These are phyloP conservation scores for Acyrthosiphon pisum DNA, from an alignment of 1,140 invertebrate genomes.

Conservation along the genomic window DNA sequence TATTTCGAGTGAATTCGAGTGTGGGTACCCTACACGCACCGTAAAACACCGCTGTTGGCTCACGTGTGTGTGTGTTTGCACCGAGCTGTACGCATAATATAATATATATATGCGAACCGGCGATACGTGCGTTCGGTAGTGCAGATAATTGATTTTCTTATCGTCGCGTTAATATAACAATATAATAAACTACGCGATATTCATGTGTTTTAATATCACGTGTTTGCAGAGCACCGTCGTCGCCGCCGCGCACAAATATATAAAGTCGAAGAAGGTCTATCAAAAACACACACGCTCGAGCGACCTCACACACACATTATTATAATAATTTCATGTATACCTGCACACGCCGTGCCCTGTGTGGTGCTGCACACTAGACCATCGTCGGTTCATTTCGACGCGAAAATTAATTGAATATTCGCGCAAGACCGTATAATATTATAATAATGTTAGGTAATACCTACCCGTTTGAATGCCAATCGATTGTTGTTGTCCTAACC, in stretches of 20 bases:
- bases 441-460: no score
- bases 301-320: neutral
- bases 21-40: neutral
- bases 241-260: neutral
- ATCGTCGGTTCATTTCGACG: neutral
- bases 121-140: neutral
- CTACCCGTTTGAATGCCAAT: no score
- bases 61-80: no score
- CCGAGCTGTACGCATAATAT: no score
- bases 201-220: neutral
- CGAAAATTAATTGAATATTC: slow-evolving; percentile 1
- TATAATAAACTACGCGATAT: neutral
- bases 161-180: neutral
- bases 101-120: no score
- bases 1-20: neutral
- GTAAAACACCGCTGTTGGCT: neutral
- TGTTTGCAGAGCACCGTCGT: neutral
- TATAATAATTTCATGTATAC: neutral
- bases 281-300: neutral
- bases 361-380: neutral
- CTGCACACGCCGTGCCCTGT: no score
- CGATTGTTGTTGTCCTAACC: neutral
- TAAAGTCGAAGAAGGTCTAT: neutral
- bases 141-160: slow-evolving; percentile 12
- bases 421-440: no score